A percentile compares a stretch with the other conserved stretches of the same genome.
Conservation (phyloP, 2,888 invertebrate species). For the Nymphalis urticae region DNA sequence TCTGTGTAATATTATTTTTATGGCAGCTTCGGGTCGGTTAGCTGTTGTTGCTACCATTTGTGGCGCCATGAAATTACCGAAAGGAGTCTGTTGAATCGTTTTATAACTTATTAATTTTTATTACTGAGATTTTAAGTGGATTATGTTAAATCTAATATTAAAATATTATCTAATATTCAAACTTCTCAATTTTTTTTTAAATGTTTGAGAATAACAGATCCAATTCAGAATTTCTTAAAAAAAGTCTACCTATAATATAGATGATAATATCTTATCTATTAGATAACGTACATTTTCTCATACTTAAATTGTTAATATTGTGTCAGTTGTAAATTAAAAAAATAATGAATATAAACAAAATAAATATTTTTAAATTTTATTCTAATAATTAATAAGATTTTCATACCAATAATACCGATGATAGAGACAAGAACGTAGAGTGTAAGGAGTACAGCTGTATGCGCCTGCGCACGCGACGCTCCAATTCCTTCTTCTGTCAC, state of each 20-base stretch:
- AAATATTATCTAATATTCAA: too few relatives aligned
- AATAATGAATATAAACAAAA: too few relatives aligned
- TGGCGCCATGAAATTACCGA: conserved; percentile 13
- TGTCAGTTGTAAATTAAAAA: too few relatives aligned
- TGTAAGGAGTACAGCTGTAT: conserved; percentile 62
- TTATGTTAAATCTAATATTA: too few relatives aligned
- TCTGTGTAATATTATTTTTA: conserved; percentile 1
- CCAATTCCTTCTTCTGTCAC: conserved; percentile 56
- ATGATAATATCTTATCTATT: too few relatives aligned
- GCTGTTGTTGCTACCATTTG: conserved; percentile 16
- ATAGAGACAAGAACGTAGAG: conserved; percentile 75
- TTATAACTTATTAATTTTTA: not conserved
- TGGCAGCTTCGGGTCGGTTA: not conserved
- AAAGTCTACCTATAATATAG: too few relatives aligned
- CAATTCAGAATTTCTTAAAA: too few relatives aligned
- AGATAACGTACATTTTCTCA: too few relatives aligned
- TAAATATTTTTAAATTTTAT: not conserved
- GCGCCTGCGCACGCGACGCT: conserved; percentile 56
- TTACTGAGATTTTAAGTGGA: too few relatives aligned
- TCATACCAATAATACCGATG: conserved; percentile 70
- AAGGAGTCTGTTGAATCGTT: not conserved
- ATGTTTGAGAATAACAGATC: too few relatives aligned
- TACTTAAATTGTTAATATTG: too few relatives aligned
- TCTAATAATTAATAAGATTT: not conserved
- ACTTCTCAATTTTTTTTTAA: too few relatives aligned